Percentiles rank a stretch among this genome's conserved stretches.
These are phyloP conservation scores for Philotrypesis tridentata DNA, from an alignment of 1,140 invertebrate species.

Conservation along the genomic window DNA sequence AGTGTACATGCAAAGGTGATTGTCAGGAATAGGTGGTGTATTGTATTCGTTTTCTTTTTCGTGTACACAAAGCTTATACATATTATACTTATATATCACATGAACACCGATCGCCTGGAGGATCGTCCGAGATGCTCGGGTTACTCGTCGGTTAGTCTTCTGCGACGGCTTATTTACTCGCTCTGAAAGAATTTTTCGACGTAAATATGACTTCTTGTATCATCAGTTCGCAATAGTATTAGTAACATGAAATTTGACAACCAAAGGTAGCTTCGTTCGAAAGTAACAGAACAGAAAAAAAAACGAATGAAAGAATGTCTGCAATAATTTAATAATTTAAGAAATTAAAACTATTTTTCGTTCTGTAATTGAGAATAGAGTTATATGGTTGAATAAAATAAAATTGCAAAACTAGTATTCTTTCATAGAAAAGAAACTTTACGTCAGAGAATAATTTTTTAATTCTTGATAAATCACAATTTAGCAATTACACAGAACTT, in stretches of 20 bases:
- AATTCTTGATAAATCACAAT: too few species aligned
- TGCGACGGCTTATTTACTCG: slow-evolving; percentile 35
- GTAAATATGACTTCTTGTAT: slow-evolving; percentile 31
- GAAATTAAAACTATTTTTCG: too few species aligned
- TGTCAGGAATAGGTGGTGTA: not conserved
- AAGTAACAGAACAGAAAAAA: not conserved
- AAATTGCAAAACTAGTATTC: too few species aligned
- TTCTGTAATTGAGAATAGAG: too few species aligned
- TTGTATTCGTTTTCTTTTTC: not conserved
- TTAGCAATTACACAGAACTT: too few species aligned
- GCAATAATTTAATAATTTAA: too few species aligned
- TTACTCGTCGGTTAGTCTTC: slow-evolving; percentile 33
- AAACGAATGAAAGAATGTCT: too few species aligned
- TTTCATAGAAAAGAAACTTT: too few species aligned
- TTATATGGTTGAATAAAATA: too few species aligned
- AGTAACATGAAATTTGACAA: not conserved
- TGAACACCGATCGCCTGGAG: slow-evolving; percentile 20
- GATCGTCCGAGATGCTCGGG: slow-evolving; percentile 25
- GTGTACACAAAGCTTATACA: slow-evolving; percentile 7
- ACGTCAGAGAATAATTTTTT: too few species aligned
- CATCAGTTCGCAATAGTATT: slow-evolving; percentile 2
- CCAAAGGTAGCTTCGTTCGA: not conserved
- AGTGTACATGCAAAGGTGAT: slow-evolving; percentile 2
- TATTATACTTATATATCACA: slow-evolving; percentile 35
- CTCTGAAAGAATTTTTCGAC: slow-evolving; percentile 49